Conservation (phyloP, 1,140 invertebrate genomes). For the Spodoptera litura region DNA sequence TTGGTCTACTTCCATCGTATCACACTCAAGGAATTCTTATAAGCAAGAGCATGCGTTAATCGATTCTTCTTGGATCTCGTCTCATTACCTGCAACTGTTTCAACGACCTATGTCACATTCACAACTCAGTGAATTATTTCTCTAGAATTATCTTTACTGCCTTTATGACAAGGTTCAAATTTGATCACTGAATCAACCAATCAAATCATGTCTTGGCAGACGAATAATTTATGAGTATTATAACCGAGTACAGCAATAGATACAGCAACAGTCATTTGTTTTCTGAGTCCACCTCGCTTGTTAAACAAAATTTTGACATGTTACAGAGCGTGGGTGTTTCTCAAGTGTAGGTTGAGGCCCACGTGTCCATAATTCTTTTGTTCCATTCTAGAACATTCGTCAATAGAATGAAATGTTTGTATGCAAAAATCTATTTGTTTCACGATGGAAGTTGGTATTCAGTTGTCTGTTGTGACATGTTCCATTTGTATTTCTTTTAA, state of each 20-base stretch:
- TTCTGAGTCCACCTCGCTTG: conserved; percentile 64
- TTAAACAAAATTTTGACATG: conserved; percentile 73
- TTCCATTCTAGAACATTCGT: conserved; percentile 61
- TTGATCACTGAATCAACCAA: not conserved
- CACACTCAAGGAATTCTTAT: conserved; percentile 55
- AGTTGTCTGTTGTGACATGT: conserved; percentile 22
- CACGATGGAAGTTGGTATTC: conserved; percentile 50
- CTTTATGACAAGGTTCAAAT: conserved; percentile 35
- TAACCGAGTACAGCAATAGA: conserved; percentile 63
- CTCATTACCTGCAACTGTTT: conserved; percentile 57
- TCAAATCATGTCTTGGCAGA: conserved; percentile 41
- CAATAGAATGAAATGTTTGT: conserved; percentile 58
- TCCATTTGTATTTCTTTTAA: conserved; percentile 8
- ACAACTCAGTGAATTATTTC: not conserved
- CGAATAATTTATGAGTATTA: conserved; percentile 70
- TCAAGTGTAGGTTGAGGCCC: conserved; percentile 57
- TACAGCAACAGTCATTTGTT: conserved; percentile 68
- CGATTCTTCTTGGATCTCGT: conserved; percentile 56
- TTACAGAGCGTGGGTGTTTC: conserved; percentile 58
- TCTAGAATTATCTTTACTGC: not conserved
- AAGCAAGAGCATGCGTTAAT: conserved; percentile 54
- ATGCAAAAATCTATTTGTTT: conserved; percentile 66
- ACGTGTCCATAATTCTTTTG: conserved; percentile 66
- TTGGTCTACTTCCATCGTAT: conserved; percentile 46
- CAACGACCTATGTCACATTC: conserved; percentile 30